Conservation (phyloP, 2,797 vertebrate genomes). For the Protonibea diacanthus region DNA sequence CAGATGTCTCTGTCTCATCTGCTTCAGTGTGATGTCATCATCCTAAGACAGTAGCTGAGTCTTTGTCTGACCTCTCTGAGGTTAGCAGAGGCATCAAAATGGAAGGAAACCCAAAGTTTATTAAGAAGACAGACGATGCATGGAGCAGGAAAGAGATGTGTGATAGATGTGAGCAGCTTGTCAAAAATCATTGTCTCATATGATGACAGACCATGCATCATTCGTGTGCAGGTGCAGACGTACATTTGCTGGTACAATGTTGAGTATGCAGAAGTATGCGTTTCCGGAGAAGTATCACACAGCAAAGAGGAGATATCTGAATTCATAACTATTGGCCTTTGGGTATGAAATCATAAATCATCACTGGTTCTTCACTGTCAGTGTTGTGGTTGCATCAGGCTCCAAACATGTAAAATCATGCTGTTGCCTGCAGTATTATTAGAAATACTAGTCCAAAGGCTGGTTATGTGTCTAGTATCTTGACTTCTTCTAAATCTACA, state of each 20-base stretch:
- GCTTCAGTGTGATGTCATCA: constrained; percentile 52
- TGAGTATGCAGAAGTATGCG: not conserved
- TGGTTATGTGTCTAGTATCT: not conserved
- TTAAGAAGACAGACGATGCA: constrained; percentile 14
- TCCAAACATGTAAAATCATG: not conserved
- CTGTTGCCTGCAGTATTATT: not conserved
- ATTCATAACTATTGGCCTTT: constrained; percentile 1
- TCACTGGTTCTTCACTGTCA: not conserved
- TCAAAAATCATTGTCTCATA: constrained; percentile 28
- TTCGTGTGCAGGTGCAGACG: not conserved
- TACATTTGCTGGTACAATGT: not conserved
- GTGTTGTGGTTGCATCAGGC: not conserved
- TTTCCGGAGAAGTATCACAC: not conserved
- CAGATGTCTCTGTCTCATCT: constrained; percentile 67
- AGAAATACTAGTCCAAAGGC: not conserved
- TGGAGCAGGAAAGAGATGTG: not conserved
- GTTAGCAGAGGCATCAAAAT: constrained; percentile 21
- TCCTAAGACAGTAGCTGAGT: constrained; percentile 27
- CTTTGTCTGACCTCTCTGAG: constrained; percentile 43
- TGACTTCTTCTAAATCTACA: not conserved
- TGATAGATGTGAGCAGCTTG: constrained; percentile 26
- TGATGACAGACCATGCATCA: not conserved
- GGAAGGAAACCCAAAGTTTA: constrained; percentile 2
- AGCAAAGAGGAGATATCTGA: constrained; percentile 2
- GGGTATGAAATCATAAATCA: not conserved